Conservation (phyloP, 2,113 vertebrate genomes). For the Paedocypris sp. region DNA sequence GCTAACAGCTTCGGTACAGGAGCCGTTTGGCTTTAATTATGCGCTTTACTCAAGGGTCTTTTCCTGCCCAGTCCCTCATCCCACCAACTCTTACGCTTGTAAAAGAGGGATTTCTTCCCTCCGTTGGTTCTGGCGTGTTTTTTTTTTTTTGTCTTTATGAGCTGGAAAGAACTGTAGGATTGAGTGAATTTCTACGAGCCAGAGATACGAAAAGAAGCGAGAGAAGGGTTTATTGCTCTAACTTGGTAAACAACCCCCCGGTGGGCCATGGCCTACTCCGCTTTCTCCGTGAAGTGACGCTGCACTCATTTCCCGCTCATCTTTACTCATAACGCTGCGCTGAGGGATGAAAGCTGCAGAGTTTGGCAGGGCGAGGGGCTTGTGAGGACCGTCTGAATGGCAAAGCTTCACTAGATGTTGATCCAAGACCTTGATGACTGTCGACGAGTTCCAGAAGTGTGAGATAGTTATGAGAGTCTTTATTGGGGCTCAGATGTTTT, state of each 20-base stretch:
- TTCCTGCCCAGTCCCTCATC: constrained; percentile 37
- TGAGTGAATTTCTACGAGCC: constrained; percentile 5
- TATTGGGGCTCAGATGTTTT: constrained; percentile 45
- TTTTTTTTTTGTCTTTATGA: constrained; percentile 9
- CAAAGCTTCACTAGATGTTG: constrained; percentile 51
- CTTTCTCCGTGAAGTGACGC: constrained; percentile 47
- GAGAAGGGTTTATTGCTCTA: background rate
- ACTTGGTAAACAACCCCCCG: constrained; percentile 38
- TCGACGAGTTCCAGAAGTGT: constrained; percentile 44
- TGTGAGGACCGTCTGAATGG: constrained; percentile 43
- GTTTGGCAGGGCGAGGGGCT: constrained; percentile 46
- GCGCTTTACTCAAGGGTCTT: constrained; percentile 51
- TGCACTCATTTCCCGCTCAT: constrained; percentile 45
- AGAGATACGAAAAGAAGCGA: constrained; percentile 8
- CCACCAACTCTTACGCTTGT: constrained; percentile 41
- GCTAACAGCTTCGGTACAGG: constrained; percentile 58
- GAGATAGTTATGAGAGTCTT: constrained; percentile 52
- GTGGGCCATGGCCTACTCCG: constrained; percentile 34
- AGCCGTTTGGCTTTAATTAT: constrained; percentile 65
- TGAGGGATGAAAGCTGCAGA: constrained; percentile 57
- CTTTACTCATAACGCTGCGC: constrained; percentile 43
- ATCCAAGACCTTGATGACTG: constrained; percentile 46
- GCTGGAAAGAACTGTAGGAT: constrained; percentile 5
- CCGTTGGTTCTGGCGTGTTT: background rate
- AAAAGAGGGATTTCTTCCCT: constrained; percentile 22